Base-by-base conservation (phyloP, 2,113 vertebrate genomes). In the Echinops telfairi region DNA sequence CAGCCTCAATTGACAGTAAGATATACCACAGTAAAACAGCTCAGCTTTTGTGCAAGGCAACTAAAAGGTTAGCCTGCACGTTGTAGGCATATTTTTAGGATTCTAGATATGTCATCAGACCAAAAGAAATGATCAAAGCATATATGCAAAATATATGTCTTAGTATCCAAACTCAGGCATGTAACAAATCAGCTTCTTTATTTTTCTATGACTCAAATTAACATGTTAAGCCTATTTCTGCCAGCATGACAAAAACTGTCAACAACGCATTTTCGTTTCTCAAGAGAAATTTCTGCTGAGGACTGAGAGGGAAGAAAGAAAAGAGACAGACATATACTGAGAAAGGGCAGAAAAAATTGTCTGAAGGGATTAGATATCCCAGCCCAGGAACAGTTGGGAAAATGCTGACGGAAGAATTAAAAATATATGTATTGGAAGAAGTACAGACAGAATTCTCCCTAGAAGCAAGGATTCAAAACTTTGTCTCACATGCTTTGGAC, bases 1-100 rank as follows among this genome's bases (percentile, higher is more conserved):
- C 93, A 93, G 75, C 8, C 20, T 95, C 88, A 88, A 12, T 76
- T 90, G 79, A 79, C 64, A 2, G 60, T 91, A 88, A 93, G 83
- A 88, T 71, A 73, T 6, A 90, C 27, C 79, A 84, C 40, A 76
- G 75, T 40, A 92, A 40, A 83, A 58, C 15, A 83, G 57, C 70
- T 60, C 15, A 0, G 29, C 10, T 3, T 88, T 88, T 25, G 11
- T 8, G 17, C 79, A 78, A 76, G 31, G 75, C 20, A 36, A 10
- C 58, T 85, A 6, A 2, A 47, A 38, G 29, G 29, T 83, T 11
- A 90, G 47, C 66, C 16, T 43, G 25, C 12, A 38, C 23, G 31
- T 58, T n/a, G 68, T 86, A 83, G 92, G n/a, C 64, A 33, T 29
- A 80, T 89, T 79, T 64, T 94, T 62, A 79, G 77, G 36, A 29